Conservation (phyloP, 2,797 vertebrate genomes). For the Danio tinwini region DNA sequence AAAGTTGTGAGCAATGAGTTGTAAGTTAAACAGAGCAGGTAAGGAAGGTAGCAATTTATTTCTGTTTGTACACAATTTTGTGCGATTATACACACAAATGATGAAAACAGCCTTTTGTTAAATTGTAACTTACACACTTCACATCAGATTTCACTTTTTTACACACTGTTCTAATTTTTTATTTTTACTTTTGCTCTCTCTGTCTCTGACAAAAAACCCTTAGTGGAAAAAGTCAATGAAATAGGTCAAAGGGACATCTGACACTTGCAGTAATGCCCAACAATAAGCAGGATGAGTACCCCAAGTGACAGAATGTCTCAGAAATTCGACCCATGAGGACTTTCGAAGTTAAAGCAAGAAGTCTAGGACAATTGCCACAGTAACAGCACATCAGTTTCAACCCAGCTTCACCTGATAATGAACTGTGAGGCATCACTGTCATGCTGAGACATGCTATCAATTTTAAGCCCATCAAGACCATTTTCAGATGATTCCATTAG, state of each 20-base stretch:
- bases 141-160: no score
- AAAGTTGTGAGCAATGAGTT: no score
- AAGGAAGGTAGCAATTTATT: no score
- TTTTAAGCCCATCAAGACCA: conserved; percentile 28
- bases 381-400: conserved; percentile 16
- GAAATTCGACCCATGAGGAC: conserved; percentile 32
- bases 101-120: no score
- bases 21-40: no score
- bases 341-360: not conserved
- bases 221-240: not conserved
- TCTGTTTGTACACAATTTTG: no score
- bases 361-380: not conserved
- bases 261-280: conserved; percentile 6
- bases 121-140: no score
- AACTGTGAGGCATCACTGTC: not conserved
- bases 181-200: not conserved
- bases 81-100: no score
- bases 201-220: not conserved
- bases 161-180: no score
- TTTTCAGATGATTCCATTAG: conserved; percentile 26
- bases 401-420: conserved; percentile 10
- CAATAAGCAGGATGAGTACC: conserved; percentile 8
- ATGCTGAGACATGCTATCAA: conserved; percentile 23
- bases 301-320: conserved; percentile 20
- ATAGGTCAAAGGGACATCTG: not conserved